Evolutionary conservation across 2,113 vertebrate genomes (phyloP).

Genomic region (Tragelaphus scriptus): DNA sequence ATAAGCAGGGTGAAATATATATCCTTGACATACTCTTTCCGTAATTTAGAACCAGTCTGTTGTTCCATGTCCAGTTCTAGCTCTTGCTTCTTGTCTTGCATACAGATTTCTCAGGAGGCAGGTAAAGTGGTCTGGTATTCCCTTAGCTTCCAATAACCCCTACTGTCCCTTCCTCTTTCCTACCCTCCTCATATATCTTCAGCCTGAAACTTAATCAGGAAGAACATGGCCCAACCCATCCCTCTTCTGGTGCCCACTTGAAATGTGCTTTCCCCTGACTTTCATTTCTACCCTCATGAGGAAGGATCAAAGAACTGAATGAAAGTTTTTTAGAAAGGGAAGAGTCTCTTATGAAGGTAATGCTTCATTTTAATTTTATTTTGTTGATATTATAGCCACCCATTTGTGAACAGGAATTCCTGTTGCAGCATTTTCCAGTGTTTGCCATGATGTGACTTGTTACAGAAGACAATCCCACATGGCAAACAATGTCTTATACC

Average conservation of each 20-base stretch:
- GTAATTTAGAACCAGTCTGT: background rate
- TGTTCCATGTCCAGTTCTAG: background rate
- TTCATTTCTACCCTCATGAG: background rate
- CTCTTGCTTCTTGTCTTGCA: background rate
- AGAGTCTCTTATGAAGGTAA: background rate
- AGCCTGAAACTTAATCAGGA: background rate
- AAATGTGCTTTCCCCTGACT: background rate
- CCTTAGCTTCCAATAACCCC: background rate
- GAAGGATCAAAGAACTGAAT: background rate
- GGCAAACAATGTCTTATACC: background rate
- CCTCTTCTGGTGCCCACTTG: background rate
- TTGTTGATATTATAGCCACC: background rate
- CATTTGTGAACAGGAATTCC: background rate
- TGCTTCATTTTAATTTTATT: background rate
- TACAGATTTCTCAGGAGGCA: background rate
- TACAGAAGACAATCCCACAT: background rate
- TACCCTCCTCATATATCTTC: background rate
- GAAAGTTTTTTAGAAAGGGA: background rate
- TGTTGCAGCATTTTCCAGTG: background rate
- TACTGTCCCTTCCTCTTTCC: background rate
- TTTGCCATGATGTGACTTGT: no score
- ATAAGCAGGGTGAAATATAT: background rate
- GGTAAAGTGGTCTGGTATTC: background rate
- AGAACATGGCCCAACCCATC: background rate
- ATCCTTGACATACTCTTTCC: background rate